A percentile compares a stretch with the other conserved stretches of the same genome.
These are phyloP conservation scores for Diorhabda elongata DNA, from an alignment of 1,140 invertebrate genomes.

Conservation along the genomic window DNA sequence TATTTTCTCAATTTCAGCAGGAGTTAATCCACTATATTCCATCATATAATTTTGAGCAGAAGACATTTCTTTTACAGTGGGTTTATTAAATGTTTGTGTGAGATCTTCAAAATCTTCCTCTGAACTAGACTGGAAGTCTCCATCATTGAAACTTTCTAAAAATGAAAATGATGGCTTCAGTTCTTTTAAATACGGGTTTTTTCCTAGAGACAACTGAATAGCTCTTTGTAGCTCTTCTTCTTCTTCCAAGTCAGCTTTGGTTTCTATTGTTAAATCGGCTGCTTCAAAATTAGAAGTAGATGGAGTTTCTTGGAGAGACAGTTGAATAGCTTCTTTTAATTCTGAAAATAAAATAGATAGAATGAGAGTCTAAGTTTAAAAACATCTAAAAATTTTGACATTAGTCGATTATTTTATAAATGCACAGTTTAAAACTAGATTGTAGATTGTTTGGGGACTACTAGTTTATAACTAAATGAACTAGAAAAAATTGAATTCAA, in stretches of 20 bases:
- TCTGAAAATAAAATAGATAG: background rate
- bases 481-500: too few relatives aligned
- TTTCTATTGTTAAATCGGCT: slow-evolving; percentile 11
- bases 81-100: slow-evolving; percentile 22
- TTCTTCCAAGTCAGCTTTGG: slow-evolving; percentile 45
- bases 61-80: slow-evolving; percentile 45
- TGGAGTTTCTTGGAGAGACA: slow-evolving; percentile 38
- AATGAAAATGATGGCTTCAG: slow-evolving; percentile 30
- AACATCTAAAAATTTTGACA: too few relatives aligned
- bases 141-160: slow-evolving; percentile 34
- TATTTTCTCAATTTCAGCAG: slow-evolving; percentile 63
- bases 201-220: slow-evolving; percentile 47
- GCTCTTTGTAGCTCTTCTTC: slow-evolving; percentile 54
- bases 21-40: slow-evolving; percentile 69
- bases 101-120: slow-evolving; percentile 33
- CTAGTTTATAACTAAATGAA: too few relatives aligned
- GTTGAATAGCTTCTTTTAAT: slow-evolving; percentile 48
- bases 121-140: slow-evolving; percentile 44
- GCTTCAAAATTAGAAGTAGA: background rate
- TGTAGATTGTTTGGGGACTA: too few relatives aligned
- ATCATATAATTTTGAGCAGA: slow-evolving; percentile 62
- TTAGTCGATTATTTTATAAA: too few relatives aligned
- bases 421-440: too few relatives aligned
- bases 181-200: slow-evolving; percentile 27
- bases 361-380: background rate